Evolutionary conservation across 2,797 vertebrate genomes (phyloP).

Genomic region (Xenentodon cancila): DNA sequence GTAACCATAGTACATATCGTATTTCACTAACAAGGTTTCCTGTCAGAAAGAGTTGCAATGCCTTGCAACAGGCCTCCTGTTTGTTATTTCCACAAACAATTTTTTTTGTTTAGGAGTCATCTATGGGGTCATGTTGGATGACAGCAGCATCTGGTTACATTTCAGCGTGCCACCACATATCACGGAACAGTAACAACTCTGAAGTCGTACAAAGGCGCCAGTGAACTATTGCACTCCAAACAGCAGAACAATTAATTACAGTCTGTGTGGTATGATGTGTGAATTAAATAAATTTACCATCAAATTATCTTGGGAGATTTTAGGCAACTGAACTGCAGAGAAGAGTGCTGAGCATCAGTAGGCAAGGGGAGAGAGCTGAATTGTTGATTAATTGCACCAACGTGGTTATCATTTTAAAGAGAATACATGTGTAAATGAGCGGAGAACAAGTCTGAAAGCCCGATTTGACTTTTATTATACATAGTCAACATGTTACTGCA

Average conservation of each 20-base stretch:
- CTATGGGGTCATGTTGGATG: slow-evolving; percentile 54
- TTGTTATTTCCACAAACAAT: slow-evolving; percentile 34
- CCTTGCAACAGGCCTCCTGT: slow-evolving; percentile 8
- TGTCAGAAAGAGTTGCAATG: slow-evolving; percentile 7
- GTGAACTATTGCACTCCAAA: slow-evolving; percentile 78
- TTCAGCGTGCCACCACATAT: slow-evolving; percentile 46
- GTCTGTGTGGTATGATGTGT: slow-evolving; percentile 78
- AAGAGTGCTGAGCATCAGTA: slow-evolving; percentile 69
- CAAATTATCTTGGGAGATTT: slow-evolving; percentile 81
- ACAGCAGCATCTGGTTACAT: slow-evolving; percentile 68
- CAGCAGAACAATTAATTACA: slow-evolving; percentile 84
- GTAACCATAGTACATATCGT: neutral
- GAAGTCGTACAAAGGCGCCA: slow-evolving; percentile 77
- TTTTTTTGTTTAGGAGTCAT: slow-evolving; percentile 61
- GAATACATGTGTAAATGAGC: slow-evolving; percentile 11
- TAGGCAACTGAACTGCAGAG: slow-evolving; percentile 70
- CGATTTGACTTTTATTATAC: slow-evolving; percentile 31
- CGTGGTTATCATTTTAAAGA: slow-evolving; percentile 42
- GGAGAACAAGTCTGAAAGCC: slow-evolving; percentile 25
- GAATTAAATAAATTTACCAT: slow-evolving; percentile 82
- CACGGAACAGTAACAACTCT: slow-evolving; percentile 55
- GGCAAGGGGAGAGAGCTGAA: slow-evolving; percentile 59
- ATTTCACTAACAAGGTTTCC: slow-evolving; percentile 3
- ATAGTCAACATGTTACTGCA: neutral
- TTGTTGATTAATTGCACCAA: slow-evolving; percentile 72